Evolutionary conservation across 2,113 vertebrate genomes (phyloP).

Genomic region (Ranitomeya imitator): DNA sequence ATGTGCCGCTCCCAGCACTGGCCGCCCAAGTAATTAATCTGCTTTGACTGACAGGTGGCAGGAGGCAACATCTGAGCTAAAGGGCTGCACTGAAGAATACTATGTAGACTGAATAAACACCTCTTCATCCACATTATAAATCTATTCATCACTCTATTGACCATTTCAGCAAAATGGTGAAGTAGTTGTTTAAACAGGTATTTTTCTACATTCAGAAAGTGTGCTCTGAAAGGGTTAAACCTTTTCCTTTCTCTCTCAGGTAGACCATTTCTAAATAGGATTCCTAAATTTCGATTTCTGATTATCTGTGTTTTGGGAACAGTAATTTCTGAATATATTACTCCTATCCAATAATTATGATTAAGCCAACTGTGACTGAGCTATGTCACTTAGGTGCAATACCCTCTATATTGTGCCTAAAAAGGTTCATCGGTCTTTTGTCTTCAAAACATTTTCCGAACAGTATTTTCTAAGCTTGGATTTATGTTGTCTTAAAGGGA

Average conservation of each 20-base stretch:
- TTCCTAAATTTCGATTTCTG: not conserved
- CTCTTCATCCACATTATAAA: conserved; percentile 17
- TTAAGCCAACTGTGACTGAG: not conserved
- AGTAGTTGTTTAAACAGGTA: conserved; percentile 4
- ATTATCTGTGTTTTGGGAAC: no score
- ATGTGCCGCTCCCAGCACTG: conserved; percentile 78
- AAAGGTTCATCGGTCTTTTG: no score
- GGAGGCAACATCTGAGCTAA: conserved; percentile 77
- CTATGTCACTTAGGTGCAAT: no score
- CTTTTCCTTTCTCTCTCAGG: not conserved
- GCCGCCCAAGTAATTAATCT: conserved; percentile 81
- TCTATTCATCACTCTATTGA: conserved; percentile 8
- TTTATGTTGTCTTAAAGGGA: no score
- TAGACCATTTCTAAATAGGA: not conserved
- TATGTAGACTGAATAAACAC: conserved; percentile 32
- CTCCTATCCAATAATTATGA: not conserved
- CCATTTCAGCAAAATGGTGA: not conserved
- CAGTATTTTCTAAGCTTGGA: no score
- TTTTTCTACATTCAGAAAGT: not conserved
- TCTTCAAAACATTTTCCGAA: no score
- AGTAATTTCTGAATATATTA: no score
- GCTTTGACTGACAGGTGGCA: conserved; percentile 81
- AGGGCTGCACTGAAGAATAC: conserved; percentile 57
- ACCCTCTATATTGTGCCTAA: no score
- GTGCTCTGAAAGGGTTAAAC: not conserved